Percentiles rank a stretch among this genome's conserved stretches.
Evolutionary conservation across 2,888 invertebrate genomes (phyloP).

Genomic region (Digitonthophagus gazella): DNA sequence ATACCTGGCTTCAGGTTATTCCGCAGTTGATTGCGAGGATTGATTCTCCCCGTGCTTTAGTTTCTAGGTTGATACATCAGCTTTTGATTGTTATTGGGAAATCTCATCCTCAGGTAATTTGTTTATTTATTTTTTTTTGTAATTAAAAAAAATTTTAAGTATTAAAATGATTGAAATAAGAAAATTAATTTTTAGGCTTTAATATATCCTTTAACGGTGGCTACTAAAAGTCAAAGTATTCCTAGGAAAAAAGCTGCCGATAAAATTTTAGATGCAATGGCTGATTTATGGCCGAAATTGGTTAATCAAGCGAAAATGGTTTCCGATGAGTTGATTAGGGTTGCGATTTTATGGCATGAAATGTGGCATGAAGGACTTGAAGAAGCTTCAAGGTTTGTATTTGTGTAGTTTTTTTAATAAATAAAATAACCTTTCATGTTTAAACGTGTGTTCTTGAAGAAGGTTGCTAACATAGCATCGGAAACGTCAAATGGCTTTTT

Average conservation of each 20-base stretch:
- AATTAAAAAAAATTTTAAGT: neutral
- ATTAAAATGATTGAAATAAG: neutral
- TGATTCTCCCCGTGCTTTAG: constrained; percentile 86
- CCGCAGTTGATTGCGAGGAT: constrained; percentile 98
- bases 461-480: too few species aligned
- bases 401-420: too few species aligned
- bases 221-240: constrained; percentile 87
- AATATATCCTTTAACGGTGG: constrained; percentile 96
- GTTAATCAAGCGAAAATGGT: constrained; percentile 97
- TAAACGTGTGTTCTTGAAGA: too few species aligned
- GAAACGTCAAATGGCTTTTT: too few species aligned
- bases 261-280: constrained; percentile 92
- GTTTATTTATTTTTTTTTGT: constrained; percentile 8
- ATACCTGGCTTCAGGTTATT: constrained; percentile 99
- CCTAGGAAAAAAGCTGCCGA: constrained; percentile 88
- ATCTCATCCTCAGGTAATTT: constrained; percentile 72
- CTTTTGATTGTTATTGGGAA: constrained; percentile 95
- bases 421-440: too few species aligned
- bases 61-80: constrained; percentile 88
- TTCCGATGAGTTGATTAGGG: constrained; percentile 93
- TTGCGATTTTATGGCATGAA: constrained; percentile 99
- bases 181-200: constrained; percentile 68
- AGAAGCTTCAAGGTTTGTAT: constrained; percentile 74
- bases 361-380: constrained; percentile 98
- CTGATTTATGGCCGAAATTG: constrained; percentile 86